These are phyloP conservation scores for Branchipolynoe longqiensis DNA, from an alignment of 2,888 invertebrate genomes.

Conservation along the genomic window DNA sequence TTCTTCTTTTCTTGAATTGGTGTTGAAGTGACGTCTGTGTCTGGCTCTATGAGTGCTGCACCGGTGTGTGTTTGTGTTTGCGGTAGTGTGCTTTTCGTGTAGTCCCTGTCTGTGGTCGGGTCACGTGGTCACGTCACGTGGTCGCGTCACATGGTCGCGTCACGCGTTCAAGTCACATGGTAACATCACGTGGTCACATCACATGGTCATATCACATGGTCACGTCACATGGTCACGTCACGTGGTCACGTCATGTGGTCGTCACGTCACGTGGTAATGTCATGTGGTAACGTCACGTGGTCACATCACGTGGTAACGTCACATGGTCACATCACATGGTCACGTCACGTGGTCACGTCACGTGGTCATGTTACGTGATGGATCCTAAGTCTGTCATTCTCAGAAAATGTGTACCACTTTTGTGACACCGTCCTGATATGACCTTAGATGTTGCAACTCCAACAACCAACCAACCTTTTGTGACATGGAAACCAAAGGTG, in stretches of 20 bases:
- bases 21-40: no score
- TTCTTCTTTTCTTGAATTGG: no score
- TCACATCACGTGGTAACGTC: background rate
- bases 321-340: background rate
- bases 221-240: background rate
- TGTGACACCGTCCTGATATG: no score
- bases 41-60: no score
- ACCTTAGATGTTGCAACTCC: no score
- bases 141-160: constrained; percentile 1
- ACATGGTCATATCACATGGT: background rate
- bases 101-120: background rate
- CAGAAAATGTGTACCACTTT: no score
- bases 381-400: no score
- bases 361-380: background rate
- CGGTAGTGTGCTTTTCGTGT: no score
- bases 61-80: no score
- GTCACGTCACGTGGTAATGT: background rate
- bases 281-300: background rate
- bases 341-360: background rate
- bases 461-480: no score
- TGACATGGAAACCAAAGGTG: no score
- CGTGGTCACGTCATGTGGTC: background rate
- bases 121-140: constrained; percentile 5
- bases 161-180: background rate
- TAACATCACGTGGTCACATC: background rate